These are phyloP conservation scores for Caenorhabditis panamensis DNA, from an alignment of 2,888 invertebrate species.

Conservation along the genomic window DNA sequence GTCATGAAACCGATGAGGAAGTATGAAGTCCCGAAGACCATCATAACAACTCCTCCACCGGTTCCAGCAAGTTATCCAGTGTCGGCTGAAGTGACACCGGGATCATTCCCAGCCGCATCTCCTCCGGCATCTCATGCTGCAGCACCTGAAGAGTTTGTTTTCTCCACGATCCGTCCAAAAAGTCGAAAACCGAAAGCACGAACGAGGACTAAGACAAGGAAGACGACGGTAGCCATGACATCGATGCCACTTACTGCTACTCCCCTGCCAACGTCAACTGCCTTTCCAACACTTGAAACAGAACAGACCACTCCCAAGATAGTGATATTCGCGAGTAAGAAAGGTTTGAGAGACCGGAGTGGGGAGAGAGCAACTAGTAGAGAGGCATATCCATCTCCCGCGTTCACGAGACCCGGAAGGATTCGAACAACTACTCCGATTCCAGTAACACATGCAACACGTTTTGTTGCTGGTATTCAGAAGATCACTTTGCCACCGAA, in stretches of 20 bases:
- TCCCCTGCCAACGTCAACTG: slow-evolving; percentile 11
- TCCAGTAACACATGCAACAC: slow-evolving; percentile 54
- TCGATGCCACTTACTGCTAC: slow-evolving; percentile 12
- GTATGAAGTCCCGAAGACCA: slow-evolving; percentile 36
- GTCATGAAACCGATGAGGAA: slow-evolving; percentile 54
- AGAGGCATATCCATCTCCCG: slow-evolving; percentile 10
- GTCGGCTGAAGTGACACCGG: slow-evolving; percentile 36
- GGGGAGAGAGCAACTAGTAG: not conserved
- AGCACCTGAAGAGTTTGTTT: slow-evolving; percentile 66
- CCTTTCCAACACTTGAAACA: not conserved
- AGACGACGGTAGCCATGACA: slow-evolving; percentile 22
- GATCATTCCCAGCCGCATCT: slow-evolving; percentile 14
- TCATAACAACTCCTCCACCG: slow-evolving; percentile 60
- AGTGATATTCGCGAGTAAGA: slow-evolving; percentile 50
- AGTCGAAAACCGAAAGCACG: slow-evolving; percentile 49
- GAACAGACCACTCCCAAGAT: slow-evolving; percentile 37
- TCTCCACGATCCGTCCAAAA: slow-evolving; percentile 66
- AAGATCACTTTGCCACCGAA: slow-evolving; percentile 33
- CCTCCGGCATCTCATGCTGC: slow-evolving; percentile 5
- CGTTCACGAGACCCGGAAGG: slow-evolving; percentile 47
- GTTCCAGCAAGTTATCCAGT: slow-evolving; percentile 27
- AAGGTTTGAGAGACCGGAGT: slow-evolving; percentile 11
- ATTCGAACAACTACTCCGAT: slow-evolving; percentile 38
- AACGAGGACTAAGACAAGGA: slow-evolving; percentile 37
- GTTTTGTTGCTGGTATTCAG: slow-evolving; percentile 37